Percentiles rank a stretch among this genome's conserved stretches.
Evolutionary conservation across 2,888 invertebrate species (phyloP).

Genomic region (Tetramorium bicarinatum): DNA sequence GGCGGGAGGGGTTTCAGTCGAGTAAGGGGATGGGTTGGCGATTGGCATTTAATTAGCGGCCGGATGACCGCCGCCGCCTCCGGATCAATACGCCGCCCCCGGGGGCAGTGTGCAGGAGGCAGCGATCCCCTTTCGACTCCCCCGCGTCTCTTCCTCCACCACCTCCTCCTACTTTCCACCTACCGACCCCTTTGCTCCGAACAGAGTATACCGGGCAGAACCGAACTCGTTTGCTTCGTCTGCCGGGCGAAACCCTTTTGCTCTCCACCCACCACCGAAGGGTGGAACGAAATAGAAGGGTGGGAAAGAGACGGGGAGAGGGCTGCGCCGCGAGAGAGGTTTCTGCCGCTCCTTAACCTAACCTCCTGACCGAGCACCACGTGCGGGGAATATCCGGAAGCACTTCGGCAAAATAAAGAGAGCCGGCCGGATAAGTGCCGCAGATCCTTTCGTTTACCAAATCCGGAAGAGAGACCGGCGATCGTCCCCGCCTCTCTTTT

Average conservation of each 20-base stretch:
- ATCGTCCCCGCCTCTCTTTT: slow-evolving; percentile 5
- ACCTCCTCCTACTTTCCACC: slow-evolving; percentile 69
- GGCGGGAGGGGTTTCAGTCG: slow-evolving; percentile 69
- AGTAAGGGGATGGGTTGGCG: slow-evolving; percentile 82
- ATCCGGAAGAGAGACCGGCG: slow-evolving; percentile 41
- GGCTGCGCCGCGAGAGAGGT: slow-evolving; percentile 55
- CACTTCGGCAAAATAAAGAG: slow-evolving; percentile 83
- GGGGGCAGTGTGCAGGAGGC: slow-evolving; percentile 85
- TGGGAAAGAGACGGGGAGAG: slow-evolving; percentile 30
- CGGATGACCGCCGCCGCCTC: slow-evolving; percentile 86
- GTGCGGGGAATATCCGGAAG: slow-evolving; percentile 84
- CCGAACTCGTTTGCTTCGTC: slow-evolving; percentile 77
- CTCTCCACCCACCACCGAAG: slow-evolving; percentile 61
- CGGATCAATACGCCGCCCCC: slow-evolving; percentile 86
- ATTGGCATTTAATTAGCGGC: slow-evolving; percentile 87
- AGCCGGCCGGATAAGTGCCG: slow-evolving; percentile 75
- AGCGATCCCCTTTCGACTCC: slow-evolving; percentile 79
- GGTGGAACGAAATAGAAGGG: slow-evolving; percentile 55
- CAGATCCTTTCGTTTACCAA: slow-evolving; percentile 62
- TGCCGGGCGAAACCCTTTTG: slow-evolving; percentile 76
- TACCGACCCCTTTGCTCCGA: slow-evolving; percentile 60
- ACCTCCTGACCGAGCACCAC: slow-evolving; percentile 81
- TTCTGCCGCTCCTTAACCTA: slow-evolving; percentile 78
- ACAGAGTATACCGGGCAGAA: slow-evolving; percentile 71
- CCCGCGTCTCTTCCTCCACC: slow-evolving; percentile 61